phyloP scores from a whole-genome alignment of 1,140 invertebrate species.

The Sycophaga agraensis region DNA sequence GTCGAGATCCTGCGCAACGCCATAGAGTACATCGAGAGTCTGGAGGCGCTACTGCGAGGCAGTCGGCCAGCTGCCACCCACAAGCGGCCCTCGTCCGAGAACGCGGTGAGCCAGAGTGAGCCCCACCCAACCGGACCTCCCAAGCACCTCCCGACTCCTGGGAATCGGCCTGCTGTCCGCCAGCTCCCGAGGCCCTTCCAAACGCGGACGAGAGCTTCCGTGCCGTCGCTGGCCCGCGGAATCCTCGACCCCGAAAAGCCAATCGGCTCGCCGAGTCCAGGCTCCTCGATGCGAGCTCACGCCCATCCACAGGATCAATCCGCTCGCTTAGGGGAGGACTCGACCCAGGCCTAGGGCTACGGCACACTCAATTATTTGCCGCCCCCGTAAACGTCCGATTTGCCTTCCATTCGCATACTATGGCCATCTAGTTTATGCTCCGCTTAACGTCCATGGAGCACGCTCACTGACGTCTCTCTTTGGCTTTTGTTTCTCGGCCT shows the following conservation, averaged over 20 bases:
- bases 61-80: constrained; percentile 43
- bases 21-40: constrained; percentile 96
- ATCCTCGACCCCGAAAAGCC: too few relatives aligned
- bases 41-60: constrained; percentile 79
- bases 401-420: constrained; percentile 9
- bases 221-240: too few relatives aligned
- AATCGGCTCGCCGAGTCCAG: too few relatives aligned
- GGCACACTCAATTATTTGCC: constrained; percentile 9
- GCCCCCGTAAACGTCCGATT: constrained; percentile 9
- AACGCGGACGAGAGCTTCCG: too few relatives aligned
- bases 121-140: too few relatives aligned
- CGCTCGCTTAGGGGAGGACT: too few relatives aligned
- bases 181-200: too few relatives aligned
- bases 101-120: constrained; percentile 47
- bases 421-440: constrained; percentile 9
- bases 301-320: too few relatives aligned
- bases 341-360: too few relatives aligned
- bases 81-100: constrained; percentile 44
- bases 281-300: too few relatives aligned
- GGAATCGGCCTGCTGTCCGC: too few relatives aligned
- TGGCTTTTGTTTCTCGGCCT: background rate
- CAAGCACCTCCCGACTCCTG: too few relatives aligned
- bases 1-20: constrained; percentile 95
- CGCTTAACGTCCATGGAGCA: constrained; percentile 14
- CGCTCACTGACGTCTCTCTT: constrained; percentile 3